Percentiles rank a stretch among this genome's conserved stretches.
phyloP scores from a whole-genome alignment of 2,888 invertebrate genomes.

The Stenoptilia bipunctidactyla region DNA sequence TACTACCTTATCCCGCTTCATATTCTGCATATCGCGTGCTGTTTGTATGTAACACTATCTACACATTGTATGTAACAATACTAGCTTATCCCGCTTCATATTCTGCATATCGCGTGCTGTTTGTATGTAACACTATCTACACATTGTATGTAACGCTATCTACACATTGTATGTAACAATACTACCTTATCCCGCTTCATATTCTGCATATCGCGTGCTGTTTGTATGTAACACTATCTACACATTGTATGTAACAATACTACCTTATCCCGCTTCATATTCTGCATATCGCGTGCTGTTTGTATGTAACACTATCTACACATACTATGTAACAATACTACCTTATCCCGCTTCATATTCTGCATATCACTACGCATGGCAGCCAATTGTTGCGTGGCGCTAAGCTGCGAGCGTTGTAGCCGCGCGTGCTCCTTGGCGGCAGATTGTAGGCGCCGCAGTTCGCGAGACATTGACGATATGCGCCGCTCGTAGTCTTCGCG shows the following conservation, averaged over 20 bases:
- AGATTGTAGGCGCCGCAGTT: slow-evolving; percentile 85
- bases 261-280: slow-evolving; percentile 77
- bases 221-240: too few species aligned
- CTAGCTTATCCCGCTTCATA: slow-evolving; percentile 4
- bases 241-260: too few species aligned
- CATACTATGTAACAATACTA: too few species aligned
- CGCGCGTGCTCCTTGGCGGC: slow-evolving; percentile 92
- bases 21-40: background rate
- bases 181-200: slow-evolving; percentile 85
- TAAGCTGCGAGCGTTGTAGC: slow-evolving; percentile 85
- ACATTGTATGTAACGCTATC: too few species aligned
- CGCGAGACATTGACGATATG: slow-evolving; percentile 85
- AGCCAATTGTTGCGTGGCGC: slow-evolving; percentile 91
- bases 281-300: too few species aligned
- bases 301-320: too few species aligned
- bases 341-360: slow-evolving; percentile 91
- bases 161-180: too few species aligned
- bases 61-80: background rate
- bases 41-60: too few species aligned
- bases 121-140: slow-evolving; percentile 70
- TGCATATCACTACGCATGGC: slow-evolving; percentile 84
- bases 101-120: slow-evolving; percentile 39
- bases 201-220: slow-evolving; percentile 82
- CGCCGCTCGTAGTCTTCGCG: slow-evolving; percentile 92
- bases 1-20: background rate